Evolutionary conservation across 2,797 vertebrate species (phyloP).

Genomic region (Philypnodon macrostomus): DNA sequence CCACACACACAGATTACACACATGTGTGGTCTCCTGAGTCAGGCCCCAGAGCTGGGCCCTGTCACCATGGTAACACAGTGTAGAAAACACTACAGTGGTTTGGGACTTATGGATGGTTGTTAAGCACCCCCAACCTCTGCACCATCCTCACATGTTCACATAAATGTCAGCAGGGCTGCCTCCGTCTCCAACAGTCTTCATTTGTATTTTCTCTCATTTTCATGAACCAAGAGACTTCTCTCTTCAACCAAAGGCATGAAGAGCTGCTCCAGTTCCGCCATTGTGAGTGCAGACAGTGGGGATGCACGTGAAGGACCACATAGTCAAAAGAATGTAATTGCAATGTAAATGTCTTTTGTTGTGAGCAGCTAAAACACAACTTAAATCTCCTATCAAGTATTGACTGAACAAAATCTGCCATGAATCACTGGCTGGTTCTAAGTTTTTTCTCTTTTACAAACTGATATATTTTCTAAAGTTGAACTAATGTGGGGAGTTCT

Average conservation of each 20-base stretch:
- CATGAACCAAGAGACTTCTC: conserved; percentile 22
- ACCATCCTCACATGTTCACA: conserved; percentile 19
- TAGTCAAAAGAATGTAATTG: conserved; percentile 62
- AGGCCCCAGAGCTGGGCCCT: conserved; percentile 68
- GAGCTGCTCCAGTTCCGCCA: conserved; percentile 21
- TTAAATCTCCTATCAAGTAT: conserved; percentile 46
- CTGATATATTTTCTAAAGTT: conserved; percentile 21
- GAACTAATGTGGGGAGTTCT: conserved; percentile 26
- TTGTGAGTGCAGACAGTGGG: conserved; percentile 38
- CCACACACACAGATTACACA: conserved; percentile 23
- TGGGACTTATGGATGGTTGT: conserved; percentile 64
- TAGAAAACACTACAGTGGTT: conserved; percentile 76
- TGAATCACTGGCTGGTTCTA: conserved; percentile 42
- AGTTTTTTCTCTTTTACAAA: conserved; percentile 26
- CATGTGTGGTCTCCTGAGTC: conserved; percentile 64
- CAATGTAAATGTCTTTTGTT: conserved; percentile 39
- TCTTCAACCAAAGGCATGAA: conserved; percentile 14
- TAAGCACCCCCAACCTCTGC: conserved; percentile 47
- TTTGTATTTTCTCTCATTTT: conserved; percentile 16
- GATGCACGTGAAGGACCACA: conserved; percentile 26
- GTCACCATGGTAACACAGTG: conserved; percentile 82
- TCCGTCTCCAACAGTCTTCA: conserved; percentile 2
- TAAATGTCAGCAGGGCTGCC: conserved; percentile 19
- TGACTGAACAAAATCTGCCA: conserved; percentile 47
- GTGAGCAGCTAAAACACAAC: conserved; percentile 29